phyloP scores from a whole-genome alignment of 1,140 invertebrate species.

The Ceratosolen fusciceps region DNA sequence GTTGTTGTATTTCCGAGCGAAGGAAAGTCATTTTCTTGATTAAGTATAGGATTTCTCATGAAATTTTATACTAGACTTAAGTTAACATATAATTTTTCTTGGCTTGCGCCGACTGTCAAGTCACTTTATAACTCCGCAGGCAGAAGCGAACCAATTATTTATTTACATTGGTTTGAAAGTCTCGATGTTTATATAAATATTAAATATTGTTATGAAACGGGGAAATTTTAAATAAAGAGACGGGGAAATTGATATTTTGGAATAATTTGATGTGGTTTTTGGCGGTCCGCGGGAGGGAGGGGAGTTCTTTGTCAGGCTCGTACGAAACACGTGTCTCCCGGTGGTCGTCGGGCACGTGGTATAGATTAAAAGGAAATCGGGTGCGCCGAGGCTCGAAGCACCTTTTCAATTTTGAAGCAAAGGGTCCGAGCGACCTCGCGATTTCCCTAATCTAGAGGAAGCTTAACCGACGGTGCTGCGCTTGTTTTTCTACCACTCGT shows the following conservation, averaged over 20 bases:
- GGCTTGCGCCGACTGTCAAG: background rate
- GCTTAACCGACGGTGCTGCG: too few species aligned
- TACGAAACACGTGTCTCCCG: too few species aligned
- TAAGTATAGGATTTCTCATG: conserved; percentile 28
- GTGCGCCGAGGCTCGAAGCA: background rate
- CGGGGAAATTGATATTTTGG: too few species aligned
- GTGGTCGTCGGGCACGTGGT: background rate
- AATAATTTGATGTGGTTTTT: too few species aligned
- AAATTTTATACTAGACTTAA: conserved; percentile 12
- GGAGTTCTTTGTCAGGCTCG: too few species aligned
- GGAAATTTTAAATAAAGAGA: too few species aligned
- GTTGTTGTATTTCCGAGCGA: background rate
- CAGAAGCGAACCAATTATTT: background rate
- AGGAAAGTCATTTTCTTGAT: conserved; percentile 32
- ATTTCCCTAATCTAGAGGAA: background rate
- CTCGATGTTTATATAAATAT: too few species aligned
- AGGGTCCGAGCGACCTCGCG: background rate
- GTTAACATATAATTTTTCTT: conserved; percentile 6
- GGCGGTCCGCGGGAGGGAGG: too few species aligned
- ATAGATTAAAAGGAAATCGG: background rate
- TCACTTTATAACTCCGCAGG: background rate
- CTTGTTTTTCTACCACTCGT: conserved; percentile 10
- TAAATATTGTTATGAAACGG: too few species aligned
- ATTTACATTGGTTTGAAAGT: background rate
- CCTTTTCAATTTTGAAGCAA: too few species aligned